Conservation (phyloP, 2,888 invertebrate species). For the Melanostoma mellinum region DNA sequence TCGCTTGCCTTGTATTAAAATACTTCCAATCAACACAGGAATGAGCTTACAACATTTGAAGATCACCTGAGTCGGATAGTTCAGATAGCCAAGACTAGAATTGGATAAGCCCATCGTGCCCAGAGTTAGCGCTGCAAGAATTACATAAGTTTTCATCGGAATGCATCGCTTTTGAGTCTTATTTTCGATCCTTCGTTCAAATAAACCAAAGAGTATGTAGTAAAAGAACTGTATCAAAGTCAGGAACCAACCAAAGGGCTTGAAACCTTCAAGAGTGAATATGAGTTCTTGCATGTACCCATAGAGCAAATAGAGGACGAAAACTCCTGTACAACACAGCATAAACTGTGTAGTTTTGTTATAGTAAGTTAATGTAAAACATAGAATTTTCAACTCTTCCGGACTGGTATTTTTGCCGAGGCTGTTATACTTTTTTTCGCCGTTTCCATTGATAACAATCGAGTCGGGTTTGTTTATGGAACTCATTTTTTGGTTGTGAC, state of each 20-base stretch:
- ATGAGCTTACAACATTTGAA: slow-evolving; percentile 99
- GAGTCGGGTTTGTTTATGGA: slow-evolving; percentile 44
- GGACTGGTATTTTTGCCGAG: slow-evolving; percentile 42
- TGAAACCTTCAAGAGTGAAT: slow-evolving; percentile 94
- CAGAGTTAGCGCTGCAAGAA: slow-evolving; percentile 93
- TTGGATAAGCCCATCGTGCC: slow-evolving; percentile 99
- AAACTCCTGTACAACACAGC: slow-evolving; percentile 90
- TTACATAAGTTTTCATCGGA: slow-evolving; percentile 89
- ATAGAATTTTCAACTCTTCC: slow-evolving; percentile 86
- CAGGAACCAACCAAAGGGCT: slow-evolving; percentile 94
- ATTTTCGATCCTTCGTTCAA: slow-evolving; percentile 86
- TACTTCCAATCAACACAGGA: slow-evolving; percentile 96
- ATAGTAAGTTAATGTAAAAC: slow-evolving; percentile 87
- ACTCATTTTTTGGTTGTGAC: slow-evolving; percentile 33
- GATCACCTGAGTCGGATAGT: slow-evolving; percentile 98
- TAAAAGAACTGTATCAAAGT: slow-evolving; percentile 95
- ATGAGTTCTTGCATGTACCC: slow-evolving; percentile 96
- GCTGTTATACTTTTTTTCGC: slow-evolving; percentile 24
- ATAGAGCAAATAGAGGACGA: slow-evolving; percentile 93
- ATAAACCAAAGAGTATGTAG: slow-evolving; percentile 90
- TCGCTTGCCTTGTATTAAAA: slow-evolving; percentile 94
- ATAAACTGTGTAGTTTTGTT: slow-evolving; percentile 87
- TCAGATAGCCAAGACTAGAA: slow-evolving; percentile 95
- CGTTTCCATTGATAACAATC: slow-evolving; percentile 34
- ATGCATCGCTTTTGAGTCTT: slow-evolving; percentile 87